Evolutionary conservation across 2,797 vertebrate genomes (phyloP).

Genomic region (Muscicapa striata): DNA sequence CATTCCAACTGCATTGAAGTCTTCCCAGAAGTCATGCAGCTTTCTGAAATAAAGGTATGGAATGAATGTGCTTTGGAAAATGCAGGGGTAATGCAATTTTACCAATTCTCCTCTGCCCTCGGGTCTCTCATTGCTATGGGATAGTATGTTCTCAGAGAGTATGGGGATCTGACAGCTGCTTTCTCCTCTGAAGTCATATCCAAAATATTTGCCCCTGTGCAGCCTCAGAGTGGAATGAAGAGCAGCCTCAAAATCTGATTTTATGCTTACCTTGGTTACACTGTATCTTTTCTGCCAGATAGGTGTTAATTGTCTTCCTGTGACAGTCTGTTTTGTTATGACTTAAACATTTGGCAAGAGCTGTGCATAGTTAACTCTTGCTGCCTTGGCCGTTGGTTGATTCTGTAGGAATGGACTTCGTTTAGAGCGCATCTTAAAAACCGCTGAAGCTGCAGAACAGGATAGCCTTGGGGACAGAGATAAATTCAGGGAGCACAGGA

Average conservation of each 20-base stretch:
- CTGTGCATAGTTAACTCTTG: not conserved
- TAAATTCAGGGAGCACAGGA: not conserved
- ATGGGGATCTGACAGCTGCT: not conserved
- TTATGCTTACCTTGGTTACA: not conserved
- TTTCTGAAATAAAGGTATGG: constrained; percentile 93
- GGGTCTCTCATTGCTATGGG: not conserved
- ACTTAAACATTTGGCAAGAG: not conserved
- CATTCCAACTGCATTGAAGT: constrained; percentile 97
- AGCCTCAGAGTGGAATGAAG: not conserved
- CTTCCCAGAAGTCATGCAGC: constrained; percentile 98
- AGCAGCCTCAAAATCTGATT: not conserved
- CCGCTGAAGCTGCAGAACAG: not conserved
- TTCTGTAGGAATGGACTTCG: constrained; percentile 1
- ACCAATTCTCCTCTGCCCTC: not conserved
- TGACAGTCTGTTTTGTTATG: not conserved
- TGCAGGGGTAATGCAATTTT: not conserved
- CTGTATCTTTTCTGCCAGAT: not conserved
- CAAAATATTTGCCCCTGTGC: not conserved
- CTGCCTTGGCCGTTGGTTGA: not conserved
- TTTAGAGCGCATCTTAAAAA: not conserved
- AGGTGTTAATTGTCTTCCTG: constrained; percentile 29
- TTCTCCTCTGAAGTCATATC: not conserved
- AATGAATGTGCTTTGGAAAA: not conserved
- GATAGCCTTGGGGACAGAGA: not conserved
- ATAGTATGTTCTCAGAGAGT: not conserved